phyloP scores from a whole-genome alignment of 2,113 vertebrate species.

The Tachuris rubrigastra region DNA sequence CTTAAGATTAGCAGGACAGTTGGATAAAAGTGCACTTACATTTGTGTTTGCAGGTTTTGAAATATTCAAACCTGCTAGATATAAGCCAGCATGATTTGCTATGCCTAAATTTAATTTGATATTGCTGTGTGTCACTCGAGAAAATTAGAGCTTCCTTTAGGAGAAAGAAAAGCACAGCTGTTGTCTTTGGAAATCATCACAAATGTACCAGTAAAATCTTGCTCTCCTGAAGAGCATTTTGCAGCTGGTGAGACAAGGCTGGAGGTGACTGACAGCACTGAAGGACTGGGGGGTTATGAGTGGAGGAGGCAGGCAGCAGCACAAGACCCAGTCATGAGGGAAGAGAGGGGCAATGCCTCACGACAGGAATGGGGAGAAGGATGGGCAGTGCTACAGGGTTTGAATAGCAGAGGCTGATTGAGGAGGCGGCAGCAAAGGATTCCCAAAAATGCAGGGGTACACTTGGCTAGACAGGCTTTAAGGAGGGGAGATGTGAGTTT shows the following conservation, averaged over 20 bases:
- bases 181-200: not conserved
- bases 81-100: not conserved
- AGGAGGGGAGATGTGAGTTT: not conserved
- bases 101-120: not conserved
- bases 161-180: not conserved
- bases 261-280: not conserved
- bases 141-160: not conserved
- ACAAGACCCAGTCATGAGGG: accelerated
- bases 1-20: not conserved
- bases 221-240: not conserved
- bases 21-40: not conserved
- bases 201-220: not conserved
- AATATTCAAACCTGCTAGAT: not conserved
- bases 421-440: not conserved
- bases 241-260: not conserved
- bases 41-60: not conserved
- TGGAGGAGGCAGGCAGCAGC: not conserved
- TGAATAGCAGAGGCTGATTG: not conserved
- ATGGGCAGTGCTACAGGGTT: not conserved
- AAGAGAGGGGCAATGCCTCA: not conserved
- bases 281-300: not conserved
- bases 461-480: not conserved
- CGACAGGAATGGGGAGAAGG: not conserved
- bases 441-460: not conserved
- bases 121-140: not conserved